Evolutionary conservation across 2,888 invertebrate genomes (phyloP).

Genomic region (Petrolisthes manimaculis): DNA sequence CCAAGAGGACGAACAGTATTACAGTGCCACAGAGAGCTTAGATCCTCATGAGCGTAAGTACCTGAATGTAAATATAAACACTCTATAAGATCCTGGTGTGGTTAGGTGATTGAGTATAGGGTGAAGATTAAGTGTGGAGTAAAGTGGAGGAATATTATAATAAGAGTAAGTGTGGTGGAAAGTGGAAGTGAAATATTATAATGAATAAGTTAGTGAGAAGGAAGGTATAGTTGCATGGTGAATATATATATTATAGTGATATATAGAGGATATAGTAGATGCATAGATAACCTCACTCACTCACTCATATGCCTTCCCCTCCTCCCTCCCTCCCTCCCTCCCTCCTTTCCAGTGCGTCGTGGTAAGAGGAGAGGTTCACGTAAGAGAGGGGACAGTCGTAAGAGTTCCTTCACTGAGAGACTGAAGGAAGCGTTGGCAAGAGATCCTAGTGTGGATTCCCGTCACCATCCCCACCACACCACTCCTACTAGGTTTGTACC

Average conservation of each 20-base stretch:
- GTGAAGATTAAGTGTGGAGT: too few species aligned
- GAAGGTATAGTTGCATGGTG: not conserved
- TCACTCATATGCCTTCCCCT: not conserved
- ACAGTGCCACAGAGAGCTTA: constrained; percentile 42
- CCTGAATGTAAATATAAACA: not conserved
- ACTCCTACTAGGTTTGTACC: not conserved
- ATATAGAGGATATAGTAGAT: not conserved
- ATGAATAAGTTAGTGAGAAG: not conserved
- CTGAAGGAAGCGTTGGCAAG: constrained; percentile 38
- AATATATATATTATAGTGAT: too few species aligned
- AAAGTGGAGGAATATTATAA: not conserved
- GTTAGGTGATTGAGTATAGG: not conserved
- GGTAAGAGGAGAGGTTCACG: constrained; percentile 6
- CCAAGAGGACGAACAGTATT: constrained; percentile 30
- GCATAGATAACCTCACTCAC: not conserved
- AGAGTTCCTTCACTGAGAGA: constrained; percentile 41
- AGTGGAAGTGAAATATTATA: too few species aligned
- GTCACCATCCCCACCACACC: not conserved
- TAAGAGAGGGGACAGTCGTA: constrained; percentile 18
- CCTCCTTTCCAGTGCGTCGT: not conserved
- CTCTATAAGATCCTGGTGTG: not conserved
- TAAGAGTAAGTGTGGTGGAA: too few species aligned
- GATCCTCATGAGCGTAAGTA: constrained; percentile 29
- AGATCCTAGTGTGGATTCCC: constrained; percentile 24
- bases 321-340: not conserved